These are phyloP conservation scores for Pelagia noctiluca DNA, from an alignment of 30 jellyfish, hydroid and myxozoan species.

Conservation along the genomic window DNA sequence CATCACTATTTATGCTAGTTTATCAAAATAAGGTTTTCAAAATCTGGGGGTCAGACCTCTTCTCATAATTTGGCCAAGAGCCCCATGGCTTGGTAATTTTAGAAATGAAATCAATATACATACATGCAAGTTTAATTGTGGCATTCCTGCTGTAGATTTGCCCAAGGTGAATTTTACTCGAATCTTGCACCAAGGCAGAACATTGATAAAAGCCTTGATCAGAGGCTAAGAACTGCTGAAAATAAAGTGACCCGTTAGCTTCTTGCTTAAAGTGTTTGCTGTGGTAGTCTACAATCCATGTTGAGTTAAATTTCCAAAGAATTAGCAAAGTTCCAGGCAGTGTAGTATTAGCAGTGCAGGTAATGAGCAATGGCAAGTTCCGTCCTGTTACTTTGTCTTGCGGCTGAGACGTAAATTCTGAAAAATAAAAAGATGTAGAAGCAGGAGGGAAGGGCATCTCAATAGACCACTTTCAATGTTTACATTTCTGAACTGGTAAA, in stretches of 20 bases:
- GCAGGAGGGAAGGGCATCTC: not conserved
- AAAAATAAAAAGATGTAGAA: not conserved
- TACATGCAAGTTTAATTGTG: conserved; percentile 68
- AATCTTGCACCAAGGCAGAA: conserved; percentile 55
- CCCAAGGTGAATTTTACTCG: conserved; percentile 37
- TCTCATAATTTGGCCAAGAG: no score
- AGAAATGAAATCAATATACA: conserved; percentile 22
- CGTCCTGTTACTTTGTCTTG: conserved; percentile 34
- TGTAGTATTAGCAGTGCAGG: conserved; percentile 72
- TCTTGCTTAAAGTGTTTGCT: conserved; percentile 68
- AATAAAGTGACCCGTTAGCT: conserved; percentile 62
- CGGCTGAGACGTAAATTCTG: conserved; percentile 53
- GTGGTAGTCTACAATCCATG: conserved; percentile 65
- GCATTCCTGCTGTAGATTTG: conserved; percentile 75
- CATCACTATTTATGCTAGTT: no score
- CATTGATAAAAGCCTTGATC: conserved; percentile 84
- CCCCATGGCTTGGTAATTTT: no score
- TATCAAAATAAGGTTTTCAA: no score
- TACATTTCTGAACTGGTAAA: not conserved
- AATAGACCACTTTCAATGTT: not conserved
- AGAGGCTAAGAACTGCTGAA: conserved; percentile 43
- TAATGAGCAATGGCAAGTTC: conserved; percentile 43
- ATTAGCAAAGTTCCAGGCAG: conserved; percentile 43
- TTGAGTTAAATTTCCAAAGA: conserved; percentile 66
- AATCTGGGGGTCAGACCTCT: no score